Evolutionary conservation across 2,113 vertebrate species (phyloP), one percentile per base, ranked within the genome.

Genomic region (Notarius lentiginosus): DNA sequence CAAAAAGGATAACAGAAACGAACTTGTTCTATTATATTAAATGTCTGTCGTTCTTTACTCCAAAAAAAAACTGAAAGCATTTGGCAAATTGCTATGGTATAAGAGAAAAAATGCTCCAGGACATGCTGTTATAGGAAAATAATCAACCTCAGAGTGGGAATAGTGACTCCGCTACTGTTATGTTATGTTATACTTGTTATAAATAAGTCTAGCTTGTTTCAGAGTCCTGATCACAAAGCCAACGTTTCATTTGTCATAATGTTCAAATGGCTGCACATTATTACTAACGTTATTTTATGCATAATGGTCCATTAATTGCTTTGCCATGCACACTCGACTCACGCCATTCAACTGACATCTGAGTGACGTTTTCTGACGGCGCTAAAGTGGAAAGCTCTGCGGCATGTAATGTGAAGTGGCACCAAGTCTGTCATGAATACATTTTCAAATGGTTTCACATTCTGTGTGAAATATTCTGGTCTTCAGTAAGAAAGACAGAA

Each of bases 401-500:
- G 5, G 27, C 85, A 49, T 79, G 53, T 60, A 86, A 72, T 14
- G 15, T n/a, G 41, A 81, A 58, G 24, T 73, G 85, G 8, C 77
- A 72, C 15, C 24, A 15, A 34, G 55, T 72, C 79, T n/a, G 20
- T 61, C 22, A 77, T 27, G 49, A 30, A 12, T 55, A 7, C 65
- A 49, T 30, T 7, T 55, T 68, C 11, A 53, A 22, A 55, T 51
- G 49, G 49, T 77, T 55, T 55, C 49, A 51, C 20, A 5, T 76
- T 51, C 73, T 51, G 22, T 51, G 20, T 49, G 15, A 53, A 77
- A 53, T 76, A 53, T 7, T 55, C 75, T 53, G 11, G 24, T 51
- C 10, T 53, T 76, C 47, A 22, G 72, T 66, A 55, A 68, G 47
- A 70, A 82, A n/a, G 47, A 14, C 7, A 4, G 27, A 11, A 51